Conservation (phyloP, 2,113 vertebrate species). For the Mungos mungo region DNA sequence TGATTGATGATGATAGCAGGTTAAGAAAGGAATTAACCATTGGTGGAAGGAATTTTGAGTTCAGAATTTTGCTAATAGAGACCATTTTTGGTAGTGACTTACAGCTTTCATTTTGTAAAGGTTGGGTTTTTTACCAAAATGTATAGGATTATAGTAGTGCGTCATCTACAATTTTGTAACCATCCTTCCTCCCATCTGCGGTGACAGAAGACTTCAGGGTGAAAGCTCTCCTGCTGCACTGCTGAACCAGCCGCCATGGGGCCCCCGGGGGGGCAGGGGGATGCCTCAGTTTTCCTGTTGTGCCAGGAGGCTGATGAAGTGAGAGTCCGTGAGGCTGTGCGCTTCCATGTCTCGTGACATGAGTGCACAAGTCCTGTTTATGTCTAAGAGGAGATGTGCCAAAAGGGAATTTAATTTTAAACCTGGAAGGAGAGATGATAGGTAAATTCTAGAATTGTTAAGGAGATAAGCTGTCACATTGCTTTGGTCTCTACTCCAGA, state of each 20-base stretch:
- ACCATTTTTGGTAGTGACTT: background rate
- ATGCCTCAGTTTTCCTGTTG: background rate
- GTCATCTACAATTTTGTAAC: background rate
- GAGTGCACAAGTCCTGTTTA: background rate
- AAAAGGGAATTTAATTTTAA: conserved; percentile 16
- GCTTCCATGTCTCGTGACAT: background rate
- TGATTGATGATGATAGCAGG: conserved; percentile 35
- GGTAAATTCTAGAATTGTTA: conserved; percentile 27
- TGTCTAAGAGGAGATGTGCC: background rate
- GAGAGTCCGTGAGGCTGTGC: background rate
- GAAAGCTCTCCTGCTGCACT: background rate
- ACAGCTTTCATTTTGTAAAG: background rate
- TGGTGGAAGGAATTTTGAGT: conserved; percentile 33
- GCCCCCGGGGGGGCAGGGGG: background rate
- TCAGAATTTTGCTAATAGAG: conserved; percentile 3
- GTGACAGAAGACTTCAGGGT: background rate
- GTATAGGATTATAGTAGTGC: background rate
- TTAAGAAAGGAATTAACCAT: background rate
- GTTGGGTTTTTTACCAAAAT: conserved; percentile 4
- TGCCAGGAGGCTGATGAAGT: background rate
- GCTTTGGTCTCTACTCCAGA: background rate
- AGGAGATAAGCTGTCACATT: background rate
- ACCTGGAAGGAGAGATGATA: background rate
- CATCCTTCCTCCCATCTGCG: background rate
- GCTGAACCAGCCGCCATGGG: background rate